These are phyloP conservation scores for Apodemus sylvaticus DNA, from an alignment of 2,113 vertebrate species.

Conservation along the genomic window DNA sequence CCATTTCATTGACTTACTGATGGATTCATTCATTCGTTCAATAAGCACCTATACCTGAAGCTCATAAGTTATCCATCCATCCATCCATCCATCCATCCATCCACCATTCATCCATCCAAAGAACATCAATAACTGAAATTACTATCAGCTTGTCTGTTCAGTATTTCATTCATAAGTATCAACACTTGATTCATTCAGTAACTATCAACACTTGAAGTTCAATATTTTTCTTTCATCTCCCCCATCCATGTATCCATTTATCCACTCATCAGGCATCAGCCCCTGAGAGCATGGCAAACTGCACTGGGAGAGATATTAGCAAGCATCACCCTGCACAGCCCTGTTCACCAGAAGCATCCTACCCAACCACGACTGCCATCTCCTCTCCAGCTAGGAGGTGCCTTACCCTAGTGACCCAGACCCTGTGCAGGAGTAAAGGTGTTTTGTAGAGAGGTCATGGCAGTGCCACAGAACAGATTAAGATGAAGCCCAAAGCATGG, in stretches of 20 bases:
- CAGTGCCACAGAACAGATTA: not conserved
- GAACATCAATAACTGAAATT: not conserved
- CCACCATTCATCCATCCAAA: not conserved
- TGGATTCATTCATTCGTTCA: not conserved
- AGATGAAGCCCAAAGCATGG: not conserved
- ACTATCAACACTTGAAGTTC: not conserved
- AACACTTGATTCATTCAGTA: not conserved
- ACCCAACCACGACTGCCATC: not conserved
- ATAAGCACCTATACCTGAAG: not conserved
- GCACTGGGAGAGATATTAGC: not conserved
- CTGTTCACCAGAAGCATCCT: not conserved
- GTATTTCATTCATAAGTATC: not conserved
- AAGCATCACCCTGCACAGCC: not conserved
- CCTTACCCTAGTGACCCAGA: not conserved
- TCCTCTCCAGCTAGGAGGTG: slow-evolving; percentile 32
- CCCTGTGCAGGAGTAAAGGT: not conserved
- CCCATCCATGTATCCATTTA: not conserved
- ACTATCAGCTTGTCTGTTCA: not conserved
- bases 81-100: not conserved
- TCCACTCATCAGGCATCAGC: not conserved
- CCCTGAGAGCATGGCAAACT: not conserved
- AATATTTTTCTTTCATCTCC: not conserved
- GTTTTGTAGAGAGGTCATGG: not conserved
- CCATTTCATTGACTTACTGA: not conserved
- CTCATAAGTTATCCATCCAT: not conserved